A percentile compares a stretch with the other conserved stretches of the same genome.
Evolutionary conservation across 2,888 invertebrate species (phyloP).

Genomic region (Zootermopsis nevadensis): DNA sequence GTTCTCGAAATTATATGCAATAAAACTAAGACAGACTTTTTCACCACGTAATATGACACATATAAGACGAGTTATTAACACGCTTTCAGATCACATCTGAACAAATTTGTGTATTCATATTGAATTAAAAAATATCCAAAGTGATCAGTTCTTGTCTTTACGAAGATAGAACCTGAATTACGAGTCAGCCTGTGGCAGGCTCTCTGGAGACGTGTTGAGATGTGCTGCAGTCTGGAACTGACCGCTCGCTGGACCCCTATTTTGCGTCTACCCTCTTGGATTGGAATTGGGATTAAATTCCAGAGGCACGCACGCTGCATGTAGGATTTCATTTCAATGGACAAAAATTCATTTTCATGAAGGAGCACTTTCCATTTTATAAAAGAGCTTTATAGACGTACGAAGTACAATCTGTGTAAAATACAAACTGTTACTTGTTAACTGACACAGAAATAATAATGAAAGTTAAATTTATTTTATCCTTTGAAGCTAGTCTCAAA

Average conservation of each 20-base stretch:
- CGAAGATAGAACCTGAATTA: neutral
- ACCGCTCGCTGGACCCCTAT: slow-evolving; percentile 26
- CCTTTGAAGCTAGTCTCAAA: too few relatives aligned
- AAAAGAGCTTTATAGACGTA: neutral
- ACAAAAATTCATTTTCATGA: slow-evolving; percentile 49
- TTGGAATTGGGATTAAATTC: slow-evolving; percentile 49
- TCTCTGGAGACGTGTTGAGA: slow-evolving; percentile 29
- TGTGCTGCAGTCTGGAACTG: slow-evolving; percentile 17
- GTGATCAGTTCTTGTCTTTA: too few relatives aligned
- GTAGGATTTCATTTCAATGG: slow-evolving; percentile 40
- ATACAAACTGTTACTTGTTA: neutral
- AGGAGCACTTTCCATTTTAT: slow-evolving; percentile 26
- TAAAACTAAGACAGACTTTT: too few relatives aligned
- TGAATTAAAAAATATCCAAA: too few relatives aligned
- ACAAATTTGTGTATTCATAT: too few relatives aligned
- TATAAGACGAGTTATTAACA: too few relatives aligned
- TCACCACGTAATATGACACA: too few relatives aligned
- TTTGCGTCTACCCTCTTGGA: slow-evolving; percentile 28
- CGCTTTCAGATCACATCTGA: too few relatives aligned
- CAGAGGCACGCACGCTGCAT: slow-evolving; percentile 32
- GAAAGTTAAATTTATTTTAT: too few relatives aligned
- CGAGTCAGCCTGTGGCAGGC: neutral
- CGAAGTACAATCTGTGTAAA: neutral
- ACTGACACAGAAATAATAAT: too few relatives aligned
- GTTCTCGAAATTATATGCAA: too few relatives aligned